These are phyloP conservation scores for Thinocorus orbignyianus DNA, from an alignment of 2,113 vertebrate species.

Conservation along the genomic window DNA sequence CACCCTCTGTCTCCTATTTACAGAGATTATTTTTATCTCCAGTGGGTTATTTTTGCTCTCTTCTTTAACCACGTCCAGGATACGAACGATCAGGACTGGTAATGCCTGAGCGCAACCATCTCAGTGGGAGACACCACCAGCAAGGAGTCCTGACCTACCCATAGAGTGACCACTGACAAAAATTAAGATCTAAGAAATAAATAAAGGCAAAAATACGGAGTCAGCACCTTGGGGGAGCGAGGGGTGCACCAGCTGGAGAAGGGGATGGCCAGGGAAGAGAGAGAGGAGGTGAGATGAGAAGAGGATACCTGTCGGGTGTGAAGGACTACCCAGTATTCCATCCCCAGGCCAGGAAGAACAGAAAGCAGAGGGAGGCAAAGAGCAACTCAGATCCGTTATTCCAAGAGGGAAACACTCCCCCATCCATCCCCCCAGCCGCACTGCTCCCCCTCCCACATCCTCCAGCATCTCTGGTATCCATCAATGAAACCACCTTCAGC, in stretches of 20 bases:
- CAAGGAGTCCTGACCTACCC: not conserved
- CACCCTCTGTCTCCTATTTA: not conserved
- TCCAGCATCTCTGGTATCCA: slow-evolving; percentile 9
- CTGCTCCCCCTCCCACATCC: not conserved
- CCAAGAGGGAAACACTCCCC: not conserved
- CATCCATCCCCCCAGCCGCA: rapidly evolving
- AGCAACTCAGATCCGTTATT: slow-evolving; percentile 31
- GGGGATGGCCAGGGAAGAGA: not conserved
- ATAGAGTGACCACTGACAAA: not conserved
- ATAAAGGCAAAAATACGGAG: not conserved
- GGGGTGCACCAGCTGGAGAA: not conserved
- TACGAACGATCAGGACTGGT: not conserved
- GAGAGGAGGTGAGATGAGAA: not conserved
- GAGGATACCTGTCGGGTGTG: rapidly evolving
- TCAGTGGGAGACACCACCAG: not conserved
- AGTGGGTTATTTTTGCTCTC: not conserved
- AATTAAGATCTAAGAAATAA: not conserved
- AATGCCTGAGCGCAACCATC: not conserved
- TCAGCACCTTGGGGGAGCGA: rapidly evolving
- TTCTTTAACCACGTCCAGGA: not conserved
- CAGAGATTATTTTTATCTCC: not conserved
- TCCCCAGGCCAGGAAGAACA: slow-evolving; percentile 49
- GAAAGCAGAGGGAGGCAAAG: slow-evolving; percentile 36
- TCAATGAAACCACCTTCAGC: not conserved
- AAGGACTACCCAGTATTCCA: not conserved